Percentiles rank a stretch among this genome's conserved stretches.
Conservation (phyloP, 92 coral and sea anemone species). For the Ricordea florida region DNA sequence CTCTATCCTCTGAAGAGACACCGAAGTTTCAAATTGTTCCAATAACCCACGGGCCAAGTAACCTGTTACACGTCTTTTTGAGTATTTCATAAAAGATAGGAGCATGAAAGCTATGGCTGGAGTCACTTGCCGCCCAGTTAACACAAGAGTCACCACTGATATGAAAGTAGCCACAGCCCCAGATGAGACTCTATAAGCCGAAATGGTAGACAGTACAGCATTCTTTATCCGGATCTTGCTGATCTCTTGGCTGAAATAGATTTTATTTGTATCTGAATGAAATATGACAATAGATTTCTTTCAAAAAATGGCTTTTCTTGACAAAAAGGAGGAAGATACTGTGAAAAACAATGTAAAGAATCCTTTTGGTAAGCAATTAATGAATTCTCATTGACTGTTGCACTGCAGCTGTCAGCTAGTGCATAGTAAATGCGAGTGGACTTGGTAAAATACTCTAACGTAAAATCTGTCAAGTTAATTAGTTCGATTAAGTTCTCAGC, state of each 20-base stretch:
- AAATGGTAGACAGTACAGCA: background rate
- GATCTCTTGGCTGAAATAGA: conserved; percentile 5
- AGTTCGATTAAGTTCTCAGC: no score
- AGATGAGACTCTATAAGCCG: background rate
- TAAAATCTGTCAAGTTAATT: no score
- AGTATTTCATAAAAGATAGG: background rate
- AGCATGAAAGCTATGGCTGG: background rate
- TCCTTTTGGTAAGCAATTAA: no score
- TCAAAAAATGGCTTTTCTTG: no score
- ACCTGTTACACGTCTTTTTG: background rate
- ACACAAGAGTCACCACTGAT: background rate
- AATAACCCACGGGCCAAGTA: background rate
- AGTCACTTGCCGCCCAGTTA: background rate
- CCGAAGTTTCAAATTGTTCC: background rate
- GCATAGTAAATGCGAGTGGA: no score
- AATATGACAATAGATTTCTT: no score
- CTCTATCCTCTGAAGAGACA: background rate
- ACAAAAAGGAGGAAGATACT: no score
- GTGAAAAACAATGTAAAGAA: no score
- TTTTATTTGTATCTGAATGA: no score
- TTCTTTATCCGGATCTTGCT: background rate
- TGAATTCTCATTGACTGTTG: no score
- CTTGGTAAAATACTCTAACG: no score
- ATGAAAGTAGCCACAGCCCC: background rate
- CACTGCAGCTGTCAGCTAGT: no score